Conservation (phyloP, 2,888 invertebrate species). For the Lobophora halterata region DNA sequence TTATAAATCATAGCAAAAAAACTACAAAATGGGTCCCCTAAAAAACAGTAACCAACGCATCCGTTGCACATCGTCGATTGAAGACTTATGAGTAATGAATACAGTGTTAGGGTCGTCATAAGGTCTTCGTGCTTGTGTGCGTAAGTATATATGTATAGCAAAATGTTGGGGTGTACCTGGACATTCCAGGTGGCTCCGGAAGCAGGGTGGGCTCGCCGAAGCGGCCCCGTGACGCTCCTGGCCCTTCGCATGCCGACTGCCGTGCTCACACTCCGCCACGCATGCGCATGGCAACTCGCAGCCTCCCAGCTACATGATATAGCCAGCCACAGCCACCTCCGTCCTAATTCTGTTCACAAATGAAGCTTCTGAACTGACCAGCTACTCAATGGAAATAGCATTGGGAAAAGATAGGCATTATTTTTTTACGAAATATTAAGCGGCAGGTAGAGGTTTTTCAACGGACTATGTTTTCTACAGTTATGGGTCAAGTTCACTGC, state of each 20-base stretch:
- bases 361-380: slow-evolving; percentile 30
- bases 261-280: slow-evolving; percentile 38
- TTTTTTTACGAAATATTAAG: not conserved
- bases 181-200: slow-evolving; percentile 93
- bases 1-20: slow-evolving; percentile 1
- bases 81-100: slow-evolving; percentile 1
- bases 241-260: slow-evolving; percentile 76
- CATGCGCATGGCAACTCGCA: slow-evolving; percentile 61
- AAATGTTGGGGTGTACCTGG: slow-evolving; percentile 70
- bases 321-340: slow-evolving; percentile 49
- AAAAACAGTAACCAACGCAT: slow-evolving; percentile 18
- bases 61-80: slow-evolving; percentile 14
- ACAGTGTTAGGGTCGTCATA: no score
- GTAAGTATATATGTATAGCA: no score
- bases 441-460: no score
- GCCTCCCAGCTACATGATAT: no score
- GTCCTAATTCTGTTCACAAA: slow-evolving; percentile 50
- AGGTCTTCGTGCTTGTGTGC: no score
- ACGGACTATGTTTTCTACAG: no score
- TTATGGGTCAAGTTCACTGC: no score
- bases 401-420: slow-evolving; percentile 3
- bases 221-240: slow-evolving; percentile 80
- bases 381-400: slow-evolving; percentile 20
- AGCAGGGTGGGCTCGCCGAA: slow-evolving; percentile 87
- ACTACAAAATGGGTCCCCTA: slow-evolving; percentile 15